Base-by-base conservation (phyloP, 2,888 invertebrate species). In the Epinotia demarniana region DNA sequence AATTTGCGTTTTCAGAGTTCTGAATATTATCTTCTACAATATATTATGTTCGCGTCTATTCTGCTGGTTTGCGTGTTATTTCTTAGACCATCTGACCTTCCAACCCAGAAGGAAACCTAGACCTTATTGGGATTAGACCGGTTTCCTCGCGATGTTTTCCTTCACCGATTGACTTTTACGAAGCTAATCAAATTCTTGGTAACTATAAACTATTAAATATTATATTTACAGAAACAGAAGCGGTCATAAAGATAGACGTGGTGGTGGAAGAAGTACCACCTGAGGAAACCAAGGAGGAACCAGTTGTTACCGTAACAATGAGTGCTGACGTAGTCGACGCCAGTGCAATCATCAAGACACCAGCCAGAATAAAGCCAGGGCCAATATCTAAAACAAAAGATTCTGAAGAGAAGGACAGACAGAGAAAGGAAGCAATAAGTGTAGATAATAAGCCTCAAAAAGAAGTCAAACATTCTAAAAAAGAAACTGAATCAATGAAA, bases 281-380 rank as follows among this genome's bases (percentile, higher is more conserved):
- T 16, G 72, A 76, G 46, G 71, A 72, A 19, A 66, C 68, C 23
- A 73, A 62, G n/a, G 69, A 79, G 57, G 64, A 69, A 19, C 11
- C 23, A 33, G 57, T 19, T 8, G 9, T 39, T 43, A 27, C 60
- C 19, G 60, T 39, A 4, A 12, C 68, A 11, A 69, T 58, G 74
- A 77, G 78, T 12, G n/a, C 73, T 6, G 82, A 82, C 72, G 79
- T 80, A 3, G 81, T 82, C 18, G 83, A 83, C 43, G 33, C 33
- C 33, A 61, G 66, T 6, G 11, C 57, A 6, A 18, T 13, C 3
- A 43, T 27, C 1, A 53, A 64, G 6, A 12, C 60, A n/a, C 12
- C 61, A 2, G 39, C 58, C n/a, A 0, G 11, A 13, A 43, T 27
- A 27, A 23, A 60, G 66, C 6, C 49, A n/a, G 53, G 71, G 43